phyloP scores from a whole-genome alignment of 2,113 vertebrate genomes.

The Colaptes auratus region DNA sequence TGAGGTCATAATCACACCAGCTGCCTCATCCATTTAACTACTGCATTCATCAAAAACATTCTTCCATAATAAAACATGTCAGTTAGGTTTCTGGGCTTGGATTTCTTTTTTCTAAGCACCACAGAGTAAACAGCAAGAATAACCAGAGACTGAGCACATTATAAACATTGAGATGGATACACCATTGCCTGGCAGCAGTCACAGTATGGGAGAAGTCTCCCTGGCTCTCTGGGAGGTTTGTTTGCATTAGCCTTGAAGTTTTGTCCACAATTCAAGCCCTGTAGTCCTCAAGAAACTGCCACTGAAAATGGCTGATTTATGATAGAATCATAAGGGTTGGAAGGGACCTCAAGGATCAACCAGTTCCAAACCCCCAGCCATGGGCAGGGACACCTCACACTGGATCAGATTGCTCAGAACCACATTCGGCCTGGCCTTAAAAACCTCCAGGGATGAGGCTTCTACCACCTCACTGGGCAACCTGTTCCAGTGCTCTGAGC shows the following conservation, averaged over 20 bases:
- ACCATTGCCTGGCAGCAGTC: not conserved
- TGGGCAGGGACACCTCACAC: too few relatives aligned
- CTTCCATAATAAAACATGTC: not conserved
- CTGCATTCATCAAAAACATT: not conserved
- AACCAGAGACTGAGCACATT: not conserved
- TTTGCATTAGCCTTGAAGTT: not conserved
- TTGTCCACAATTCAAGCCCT: not conserved
- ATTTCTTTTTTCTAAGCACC: not conserved
- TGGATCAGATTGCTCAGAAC: too few relatives aligned
- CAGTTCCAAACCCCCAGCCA: too few relatives aligned
- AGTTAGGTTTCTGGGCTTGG: not conserved
- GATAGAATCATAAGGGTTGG: not conserved
- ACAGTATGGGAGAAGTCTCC: not conserved
- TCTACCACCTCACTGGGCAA: too few relatives aligned
- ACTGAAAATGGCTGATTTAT: slow-evolving; percentile 15
- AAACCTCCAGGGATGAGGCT: too few relatives aligned
- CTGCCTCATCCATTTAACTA: not conserved
- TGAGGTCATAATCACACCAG: not conserved
- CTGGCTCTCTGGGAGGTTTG: not conserved
- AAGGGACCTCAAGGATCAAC: too few relatives aligned
- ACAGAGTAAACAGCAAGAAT: not conserved
- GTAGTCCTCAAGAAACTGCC: not conserved
- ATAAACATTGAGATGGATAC: not conserved
- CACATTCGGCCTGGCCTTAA: too few relatives aligned
- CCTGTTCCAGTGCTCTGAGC: not conserved